A percentile compares a stretch with the other conserved stretches of the same genome.
Conservation (phyloP, 1,140 invertebrate genomes). For the Aphidius ervi region DNA sequence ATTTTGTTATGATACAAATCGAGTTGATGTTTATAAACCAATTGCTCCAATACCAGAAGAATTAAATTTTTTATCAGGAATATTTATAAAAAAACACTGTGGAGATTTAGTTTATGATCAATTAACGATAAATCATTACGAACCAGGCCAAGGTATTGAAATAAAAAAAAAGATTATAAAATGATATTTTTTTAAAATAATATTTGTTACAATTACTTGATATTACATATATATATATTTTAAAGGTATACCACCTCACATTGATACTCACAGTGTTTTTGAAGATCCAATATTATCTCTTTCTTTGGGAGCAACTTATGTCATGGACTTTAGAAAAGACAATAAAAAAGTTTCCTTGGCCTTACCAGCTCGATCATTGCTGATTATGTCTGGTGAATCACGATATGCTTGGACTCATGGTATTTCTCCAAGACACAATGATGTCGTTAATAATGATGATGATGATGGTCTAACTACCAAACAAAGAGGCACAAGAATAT, state of each 20-base stretch:
- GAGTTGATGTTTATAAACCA: conserved; percentile 71
- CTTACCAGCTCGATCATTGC: conserved; percentile 72
- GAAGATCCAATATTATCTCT: conserved; percentile 83
- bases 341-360: conserved; percentile 60
- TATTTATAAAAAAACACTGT: conserved; percentile 55
- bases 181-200: conserved; percentile 7
- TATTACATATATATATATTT: too few relatives aligned
- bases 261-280: conserved; percentile 94
- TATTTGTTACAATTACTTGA: not conserved
- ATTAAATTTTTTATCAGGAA: conserved; percentile 64
- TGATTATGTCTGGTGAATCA: conserved; percentile 80
- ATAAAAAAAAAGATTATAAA: not conserved
- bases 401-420: conserved; percentile 82
- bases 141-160: conserved; percentile 78
- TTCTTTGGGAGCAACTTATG: conserved; percentile 76
- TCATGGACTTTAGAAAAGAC: conserved; percentile 83
- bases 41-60: conserved; percentile 67
- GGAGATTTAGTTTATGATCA: conserved; percentile 72
- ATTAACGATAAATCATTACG: conserved; percentile 88
- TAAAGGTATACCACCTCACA: conserved; percentile 87
- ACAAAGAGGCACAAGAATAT: conserved; percentile 65
- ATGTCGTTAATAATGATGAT: conserved; percentile 60
- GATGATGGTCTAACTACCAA: conserved; percentile 53
- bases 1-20: conserved; percentile 87
- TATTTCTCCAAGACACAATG: conserved; percentile 79